Base-by-base conservation (phyloP, 2,888 invertebrate species). In the Caenorhabditis panamensis region DNA sequence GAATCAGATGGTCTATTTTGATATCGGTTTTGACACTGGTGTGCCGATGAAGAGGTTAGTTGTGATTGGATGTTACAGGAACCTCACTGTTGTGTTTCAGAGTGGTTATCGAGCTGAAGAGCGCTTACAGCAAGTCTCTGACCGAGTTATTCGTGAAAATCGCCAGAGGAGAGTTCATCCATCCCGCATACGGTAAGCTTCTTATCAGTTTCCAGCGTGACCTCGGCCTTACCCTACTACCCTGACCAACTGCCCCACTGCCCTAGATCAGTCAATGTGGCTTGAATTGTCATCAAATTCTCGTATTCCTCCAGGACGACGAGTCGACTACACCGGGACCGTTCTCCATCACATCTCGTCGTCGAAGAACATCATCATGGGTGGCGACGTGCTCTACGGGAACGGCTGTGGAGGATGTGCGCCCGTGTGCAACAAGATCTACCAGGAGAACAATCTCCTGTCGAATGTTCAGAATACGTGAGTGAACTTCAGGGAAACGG, bases 1-100 rank as follows among this genome's bases (percentile, higher is more conserved):
- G 81, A 76, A 72, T 51, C 81, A 81, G 49, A 53, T 72, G 56
- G 81, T 77, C 36, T 81, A 71, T 31, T 66, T 81, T 37, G 81
- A 81, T 31, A 62, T 81, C 49, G 81, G 81, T 8, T 81, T 41
- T 51, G 81, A 81, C 26, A 76, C 67, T 0, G 76, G 81, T 26
- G 76, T 77, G 0, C 81, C 81, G 28, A 61, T 81, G 13, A 72
- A 76, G 16, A 53, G 62, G 71, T 71, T 9, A 16, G 26, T n/a
- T 22, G 24, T 24, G 16, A 26, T n/a, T n/a, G 36, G 8, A n/a
- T 36, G 13, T 37, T 41, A 36, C 11, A 24, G 11, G 9, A 44
- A 41, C 16, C n/a, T 13, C 37, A 1, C 11, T 13, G 11, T 5
- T 1, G n/a, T 1, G 16, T 36, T 59, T 36, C 28, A 63, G 80